Percentiles rank a stretch among this genome's conserved stretches.
Conservation (phyloP, 2,888 invertebrate species). For the Parapristionchus giblindavisi region DNA sequence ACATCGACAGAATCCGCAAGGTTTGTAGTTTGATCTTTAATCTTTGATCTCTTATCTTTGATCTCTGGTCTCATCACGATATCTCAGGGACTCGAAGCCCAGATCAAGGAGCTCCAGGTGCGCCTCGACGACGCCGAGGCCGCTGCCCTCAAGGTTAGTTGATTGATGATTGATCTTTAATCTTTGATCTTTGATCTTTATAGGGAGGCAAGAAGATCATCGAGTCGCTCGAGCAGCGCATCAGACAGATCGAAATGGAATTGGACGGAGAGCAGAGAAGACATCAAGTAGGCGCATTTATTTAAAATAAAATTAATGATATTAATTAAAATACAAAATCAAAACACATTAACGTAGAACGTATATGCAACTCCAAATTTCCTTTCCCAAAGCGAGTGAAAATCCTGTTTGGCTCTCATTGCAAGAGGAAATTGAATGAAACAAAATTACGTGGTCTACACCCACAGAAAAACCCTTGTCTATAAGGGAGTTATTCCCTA, state of each 20-base stretch:
- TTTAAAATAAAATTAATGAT: conserved; percentile 58
- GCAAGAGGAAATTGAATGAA: too few species aligned
- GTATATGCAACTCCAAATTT: background rate
- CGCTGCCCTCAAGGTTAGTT: conserved; percentile 73
- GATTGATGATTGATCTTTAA: background rate
- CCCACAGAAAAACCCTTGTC: too few species aligned
- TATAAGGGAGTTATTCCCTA: too few species aligned
- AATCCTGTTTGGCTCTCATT: too few species aligned
- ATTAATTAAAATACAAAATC: too few species aligned
- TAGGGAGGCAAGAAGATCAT: conserved; percentile 99
- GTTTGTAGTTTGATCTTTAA: background rate
- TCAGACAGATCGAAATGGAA: conserved; percentile 87
- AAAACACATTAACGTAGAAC: too few species aligned
- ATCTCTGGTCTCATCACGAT: conserved; percentile 7
- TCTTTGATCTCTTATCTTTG: conserved; percentile 27
- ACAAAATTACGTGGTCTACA: too few species aligned
- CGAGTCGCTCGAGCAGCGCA: conserved; percentile 89
- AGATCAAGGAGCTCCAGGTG: conserved; percentile 83
- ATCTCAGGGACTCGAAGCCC: conserved; percentile 88
- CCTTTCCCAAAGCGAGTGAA: too few species aligned
- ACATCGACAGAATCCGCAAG: conserved; percentile 98
- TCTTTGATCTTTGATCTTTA: conserved; percentile 72
- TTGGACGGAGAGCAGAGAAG: conserved; percentile 75
- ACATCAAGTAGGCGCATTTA: conserved; percentile 68
- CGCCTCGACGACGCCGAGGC: conserved; percentile 89